Conservation (phyloP, 1,140 invertebrate genomes). For the Hydropsyche tenuis region DNA sequence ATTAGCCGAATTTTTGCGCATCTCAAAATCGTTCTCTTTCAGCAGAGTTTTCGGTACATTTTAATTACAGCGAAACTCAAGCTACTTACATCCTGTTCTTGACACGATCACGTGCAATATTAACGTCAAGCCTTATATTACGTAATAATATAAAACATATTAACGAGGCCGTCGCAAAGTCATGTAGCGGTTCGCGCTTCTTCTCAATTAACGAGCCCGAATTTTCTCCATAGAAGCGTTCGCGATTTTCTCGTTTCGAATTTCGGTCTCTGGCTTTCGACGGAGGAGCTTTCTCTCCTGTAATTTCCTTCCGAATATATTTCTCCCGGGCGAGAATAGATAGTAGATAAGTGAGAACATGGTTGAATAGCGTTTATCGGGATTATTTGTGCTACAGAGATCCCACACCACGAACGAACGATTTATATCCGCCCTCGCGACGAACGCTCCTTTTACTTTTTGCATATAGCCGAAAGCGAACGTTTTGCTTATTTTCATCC, state of each 20-base stretch:
- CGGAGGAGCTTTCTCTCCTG: background rate
- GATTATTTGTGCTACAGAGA: slow-evolving; percentile 33
- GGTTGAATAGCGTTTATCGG: slow-evolving; percentile 37
- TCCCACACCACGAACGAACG: slow-evolving; percentile 15
- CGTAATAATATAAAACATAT: too few species aligned
- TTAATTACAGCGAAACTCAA: too few species aligned
- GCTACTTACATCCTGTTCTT: background rate
- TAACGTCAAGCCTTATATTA: background rate
- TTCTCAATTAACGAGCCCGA: background rate
- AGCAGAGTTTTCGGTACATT: too few species aligned
- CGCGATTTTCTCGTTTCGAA: background rate
- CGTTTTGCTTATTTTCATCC: too few species aligned
- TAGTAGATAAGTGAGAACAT: slow-evolving; percentile 32
- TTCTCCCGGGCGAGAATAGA: background rate
- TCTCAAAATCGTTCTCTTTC: too few species aligned
- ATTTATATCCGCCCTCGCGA: slow-evolving; percentile 29
- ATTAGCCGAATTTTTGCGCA: too few species aligned
- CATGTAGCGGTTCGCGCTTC: background rate
- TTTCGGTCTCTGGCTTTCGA: too few species aligned
- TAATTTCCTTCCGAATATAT: slow-evolving; percentile 6
- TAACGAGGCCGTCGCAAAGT: slow-evolving; percentile 5
- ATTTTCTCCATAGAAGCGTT: too few species aligned
- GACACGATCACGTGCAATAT: slow-evolving; percentile 14
- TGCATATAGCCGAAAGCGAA: too few species aligned
- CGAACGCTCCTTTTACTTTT: background rate